These are phyloP conservation scores for Rapana venosa DNA, from an alignment of 2,888 invertebrate genomes.

Conservation along the genomic window DNA sequence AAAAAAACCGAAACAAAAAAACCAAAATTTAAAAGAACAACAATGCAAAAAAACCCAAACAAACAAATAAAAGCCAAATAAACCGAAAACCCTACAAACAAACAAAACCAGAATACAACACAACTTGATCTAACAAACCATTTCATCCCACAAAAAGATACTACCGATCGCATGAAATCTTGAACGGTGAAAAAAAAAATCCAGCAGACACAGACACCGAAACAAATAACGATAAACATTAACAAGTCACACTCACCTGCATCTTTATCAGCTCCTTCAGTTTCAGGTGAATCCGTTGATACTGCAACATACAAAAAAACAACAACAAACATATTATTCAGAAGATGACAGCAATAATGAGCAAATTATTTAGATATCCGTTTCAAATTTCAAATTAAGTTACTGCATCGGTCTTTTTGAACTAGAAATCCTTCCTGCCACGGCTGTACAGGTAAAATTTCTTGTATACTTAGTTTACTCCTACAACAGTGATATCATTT, in stretches of 20 bases:
- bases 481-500: no score
- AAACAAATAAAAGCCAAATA: no score
- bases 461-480: no score
- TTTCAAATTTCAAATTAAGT: no score
- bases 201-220: background rate
- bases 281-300: slow-evolving; percentile 15
- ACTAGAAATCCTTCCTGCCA: no score
- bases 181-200: background rate
- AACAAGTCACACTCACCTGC: slow-evolving; percentile 8
- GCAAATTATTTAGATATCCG: no score
- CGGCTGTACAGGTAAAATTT: no score
- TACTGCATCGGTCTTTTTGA: no score
- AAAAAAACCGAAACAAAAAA: background rate
- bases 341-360: no score
- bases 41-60: no score
- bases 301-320: slow-evolving; percentile 20
- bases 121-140: no score
- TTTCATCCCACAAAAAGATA: background rate
- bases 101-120: background rate
- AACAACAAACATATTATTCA: no score
- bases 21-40: background rate
- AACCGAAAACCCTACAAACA: background rate
- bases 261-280: slow-evolving; percentile 20
- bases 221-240: background rate
- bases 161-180: background rate